Evolutionary conservation across 2,113 vertebrate species (phyloP).

Genomic region (Sinocyclocheilus anshuiensis): DNA sequence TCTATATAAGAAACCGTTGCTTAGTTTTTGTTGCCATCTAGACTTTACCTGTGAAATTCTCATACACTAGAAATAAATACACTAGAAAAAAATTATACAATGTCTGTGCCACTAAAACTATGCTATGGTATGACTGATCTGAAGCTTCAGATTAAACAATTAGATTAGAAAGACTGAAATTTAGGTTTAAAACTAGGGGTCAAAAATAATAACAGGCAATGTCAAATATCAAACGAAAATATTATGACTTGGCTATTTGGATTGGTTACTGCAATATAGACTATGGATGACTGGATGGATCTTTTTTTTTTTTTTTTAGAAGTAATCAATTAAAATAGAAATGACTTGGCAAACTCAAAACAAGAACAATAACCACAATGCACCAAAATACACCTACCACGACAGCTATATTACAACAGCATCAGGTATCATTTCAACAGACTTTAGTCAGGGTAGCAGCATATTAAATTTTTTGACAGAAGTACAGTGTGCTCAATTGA

Average conservation of each 20-base stretch:
- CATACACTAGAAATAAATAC: not conserved
- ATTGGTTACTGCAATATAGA: not conserved
- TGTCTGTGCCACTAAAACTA: not conserved
- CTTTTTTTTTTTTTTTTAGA: not conserved
- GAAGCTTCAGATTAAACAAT: not conserved
- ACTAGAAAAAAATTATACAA: not conserved
- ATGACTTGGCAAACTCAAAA: not conserved
- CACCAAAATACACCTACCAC: not conserved
- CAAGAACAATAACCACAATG: not conserved
- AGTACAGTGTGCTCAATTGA: not conserved
- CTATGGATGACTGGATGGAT: not conserved
- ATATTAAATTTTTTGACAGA: not conserved
- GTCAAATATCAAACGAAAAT: not conserved
- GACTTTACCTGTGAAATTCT: not conserved
- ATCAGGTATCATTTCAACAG: not conserved
- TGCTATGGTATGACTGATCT: not conserved
- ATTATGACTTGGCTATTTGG: not conserved
- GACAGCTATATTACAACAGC: not conserved
- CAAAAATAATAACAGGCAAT: not conserved
- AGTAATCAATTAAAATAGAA: not conserved
- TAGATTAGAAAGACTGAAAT: constrained; percentile 1
- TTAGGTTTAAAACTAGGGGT: not conserved
- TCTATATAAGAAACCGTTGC: not conserved
- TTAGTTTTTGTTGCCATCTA: not conserved
- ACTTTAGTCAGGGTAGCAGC: not conserved